Base-by-base conservation (phyloP, 92 coral and sea anemone genomes). In the Phenganax subtilis region DNA sequence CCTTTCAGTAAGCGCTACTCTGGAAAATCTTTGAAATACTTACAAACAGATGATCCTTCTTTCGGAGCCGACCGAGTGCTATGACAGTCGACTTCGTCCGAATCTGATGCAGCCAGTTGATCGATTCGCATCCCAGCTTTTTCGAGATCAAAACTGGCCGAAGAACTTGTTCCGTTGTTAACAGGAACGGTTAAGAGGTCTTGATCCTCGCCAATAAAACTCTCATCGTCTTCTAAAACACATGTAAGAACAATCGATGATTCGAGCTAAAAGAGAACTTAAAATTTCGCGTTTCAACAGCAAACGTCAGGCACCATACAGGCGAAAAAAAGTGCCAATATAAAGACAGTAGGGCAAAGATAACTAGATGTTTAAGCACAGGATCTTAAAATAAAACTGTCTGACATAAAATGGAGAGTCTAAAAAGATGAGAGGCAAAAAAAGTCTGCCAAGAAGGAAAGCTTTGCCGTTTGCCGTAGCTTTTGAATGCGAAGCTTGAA, bases 61-160 rank as follows among this genome's bases (percentile, higher is more conserved):
- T 30, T 20, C 51, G 12, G 51, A 14, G 10, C 7, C 14, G 10
- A 29, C 31, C 27, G n/a, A n/a, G 64, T 80, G 88, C 91, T 84
- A 71, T 86, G 75, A 15, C 75, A 56, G 1, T 83, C 52, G 56
- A 88, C 91, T 14, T 92, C 98, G 59, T 89, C 96, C 57, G 94
- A 91, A 86, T 93, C 98, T 0, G 93, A 90, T 55, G 88, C 88
- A 0, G 92, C 94, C 15, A 93, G 86, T 69, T 85, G 89, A n/a
- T 91, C 86, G 27, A 93, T 90, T 20, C 98, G 85, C 37, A 89
- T 86, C 56, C 91, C 88, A 10, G 86, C 91, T 20, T 71, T 81
- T 37, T 90, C 91, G 28, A 93, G 82, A 28, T 76, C 81, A 60
- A 76, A 76, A 76, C 81, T 76, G 6, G 81, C 44, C 56, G 81